Conservation (phyloP, 1,140 invertebrate species). For the Diuraphis noxia region DNA sequence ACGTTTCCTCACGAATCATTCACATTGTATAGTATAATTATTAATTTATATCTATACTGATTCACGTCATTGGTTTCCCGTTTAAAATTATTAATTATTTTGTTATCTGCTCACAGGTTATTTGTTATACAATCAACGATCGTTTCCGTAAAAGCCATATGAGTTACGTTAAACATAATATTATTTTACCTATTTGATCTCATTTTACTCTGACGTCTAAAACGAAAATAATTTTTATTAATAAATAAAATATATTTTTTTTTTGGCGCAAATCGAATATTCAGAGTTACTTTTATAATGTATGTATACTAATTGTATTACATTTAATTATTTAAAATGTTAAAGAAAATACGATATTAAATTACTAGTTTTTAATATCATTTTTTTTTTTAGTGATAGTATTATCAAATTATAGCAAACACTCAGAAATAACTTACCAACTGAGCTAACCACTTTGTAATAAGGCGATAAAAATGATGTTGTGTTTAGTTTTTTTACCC, state of each 20-base stretch:
- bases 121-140: background rate
- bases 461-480: slow-evolving; percentile 25
- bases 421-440: background rate
- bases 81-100: background rate
- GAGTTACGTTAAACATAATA: background rate
- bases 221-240: background rate
- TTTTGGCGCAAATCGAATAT: background rate
- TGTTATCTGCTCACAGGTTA: background rate
- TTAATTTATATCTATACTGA: background rate
- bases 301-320: background rate
- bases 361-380: background rate
- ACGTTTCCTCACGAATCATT: background rate
- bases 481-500: slow-evolving; percentile 37
- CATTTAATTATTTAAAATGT: background rate
- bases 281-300: background rate
- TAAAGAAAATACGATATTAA: background rate
- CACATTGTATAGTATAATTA: no score
- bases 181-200: background rate
- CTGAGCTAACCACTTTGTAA: background rate
- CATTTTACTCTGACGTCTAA: background rate
- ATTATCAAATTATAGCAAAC: slow-evolving; percentile 8
- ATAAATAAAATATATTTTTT: no score
- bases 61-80: background rate
- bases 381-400: no score
- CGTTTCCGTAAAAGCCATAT: background rate